Conservation (phyloP, 1,140 invertebrate genomes). For the Pogonognathellus flavescens region DNA sequence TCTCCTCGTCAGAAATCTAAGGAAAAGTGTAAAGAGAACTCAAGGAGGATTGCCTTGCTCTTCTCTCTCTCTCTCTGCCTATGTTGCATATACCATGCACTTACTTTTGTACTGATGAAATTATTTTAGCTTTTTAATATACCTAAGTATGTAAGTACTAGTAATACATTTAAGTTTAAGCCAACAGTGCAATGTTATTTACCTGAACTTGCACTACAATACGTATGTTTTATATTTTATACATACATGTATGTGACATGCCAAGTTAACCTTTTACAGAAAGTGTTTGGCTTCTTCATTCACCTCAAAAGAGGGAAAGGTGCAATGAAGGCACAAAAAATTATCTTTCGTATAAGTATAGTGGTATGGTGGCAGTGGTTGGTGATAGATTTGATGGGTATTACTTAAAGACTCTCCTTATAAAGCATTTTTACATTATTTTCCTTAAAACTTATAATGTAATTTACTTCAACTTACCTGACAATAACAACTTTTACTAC, state of each 20-base stretch:
- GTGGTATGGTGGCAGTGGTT: not conserved
- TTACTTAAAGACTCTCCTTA: constrained; percentile 43
- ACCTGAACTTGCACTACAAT: too few species aligned
- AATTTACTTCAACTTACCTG: constrained; percentile 24
- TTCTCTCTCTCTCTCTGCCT: not conserved
- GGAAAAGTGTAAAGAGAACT: constrained; percentile 15
- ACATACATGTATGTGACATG: too few species aligned
- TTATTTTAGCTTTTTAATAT: constrained; percentile 25
- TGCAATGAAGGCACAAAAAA: not conserved
- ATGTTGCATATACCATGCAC: too few species aligned
- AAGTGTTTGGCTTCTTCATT: not conserved
- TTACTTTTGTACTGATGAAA: not conserved
- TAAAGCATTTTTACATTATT: constrained; percentile 33
- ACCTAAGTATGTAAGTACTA: not conserved
- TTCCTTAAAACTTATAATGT: constrained; percentile 14
- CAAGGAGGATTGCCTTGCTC: constrained; percentile 12
- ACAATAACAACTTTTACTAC: constrained; percentile 25
- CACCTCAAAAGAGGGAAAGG: not conserved
- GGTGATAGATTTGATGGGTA: constrained; percentile 35
- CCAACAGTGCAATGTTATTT: too few species aligned
- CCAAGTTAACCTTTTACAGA: constrained; percentile 13
- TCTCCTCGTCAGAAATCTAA: not conserved
- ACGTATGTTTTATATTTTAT: too few species aligned
- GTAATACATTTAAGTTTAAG: too few species aligned
- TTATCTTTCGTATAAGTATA: too few species aligned